Evolutionary conservation across 2,797 vertebrate genomes (phyloP), one percentile per base, ranked within the genome.

Genomic region (Melanotaenia nigrans): DNA sequence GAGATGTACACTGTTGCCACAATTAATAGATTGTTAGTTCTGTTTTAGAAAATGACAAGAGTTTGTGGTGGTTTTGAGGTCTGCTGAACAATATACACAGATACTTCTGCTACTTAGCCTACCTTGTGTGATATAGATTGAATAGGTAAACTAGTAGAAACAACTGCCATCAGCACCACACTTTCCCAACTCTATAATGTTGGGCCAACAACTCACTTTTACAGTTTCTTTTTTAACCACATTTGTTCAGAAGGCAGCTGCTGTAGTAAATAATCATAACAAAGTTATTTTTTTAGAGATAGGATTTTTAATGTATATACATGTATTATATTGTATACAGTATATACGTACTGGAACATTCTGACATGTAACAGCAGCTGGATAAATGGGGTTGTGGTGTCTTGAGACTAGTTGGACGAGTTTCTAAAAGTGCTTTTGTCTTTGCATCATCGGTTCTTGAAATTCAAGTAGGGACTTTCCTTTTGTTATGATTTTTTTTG

Each of bases 401-500:
- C 22, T 30, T 63, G 20, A 75, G 38, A 33, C 24, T 57, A 69
- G 79, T 81, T 57, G 55, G 60, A 75, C 78, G 68, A 28, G 71
- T 76, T 77, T 61, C 49, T 20, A 35, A 10, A 58, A 32, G 11
- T 22, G 4, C 2, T 38, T 1, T 61, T 70, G 12, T 54, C 11
- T 62, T 2, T 59, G 30, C 12, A 51, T 70, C 58, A 12, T 55
- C 4, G 3, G 32, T 0, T 56, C 8, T 40, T 45, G 8, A 53
- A 65, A 32, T 32, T 33, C 40, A 33, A 18, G 40, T 8, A 47
- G 16, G 30, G 32, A 45, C 28, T 55, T 55, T 55, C 5, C 14
- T 14, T 25, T 54, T 54, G 24, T 14, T 54, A 14, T 25, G 24
- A 24, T 12, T 30, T 30, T 28, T 25, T 16, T 28, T 16, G 25